Evolutionary conservation across 1,140 invertebrate species (phyloP).

Genomic region (Leguminivora glycinivorella): DNA sequence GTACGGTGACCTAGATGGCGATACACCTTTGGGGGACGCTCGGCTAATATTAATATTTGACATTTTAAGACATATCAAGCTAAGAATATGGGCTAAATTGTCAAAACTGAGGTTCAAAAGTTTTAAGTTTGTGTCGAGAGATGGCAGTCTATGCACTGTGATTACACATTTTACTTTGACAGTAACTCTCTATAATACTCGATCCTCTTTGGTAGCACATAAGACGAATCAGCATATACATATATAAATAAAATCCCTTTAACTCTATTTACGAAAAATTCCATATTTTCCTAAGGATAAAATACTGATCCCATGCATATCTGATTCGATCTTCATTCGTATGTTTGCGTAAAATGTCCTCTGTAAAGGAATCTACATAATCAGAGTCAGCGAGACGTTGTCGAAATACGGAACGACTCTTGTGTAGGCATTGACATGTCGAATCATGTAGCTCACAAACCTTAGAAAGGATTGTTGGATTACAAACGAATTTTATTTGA

Average conservation of each 20-base stretch:
- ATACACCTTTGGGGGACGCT: no score
- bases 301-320: conserved; percentile 63
- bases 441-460: conserved; percentile 30
- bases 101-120: no score
- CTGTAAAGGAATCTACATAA: conserved; percentile 60
- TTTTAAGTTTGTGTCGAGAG: no score
- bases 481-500: neutral
- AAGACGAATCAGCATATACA: conserved; percentile 22
- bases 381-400: conserved; percentile 59
- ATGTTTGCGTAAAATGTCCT: conserved; percentile 63
- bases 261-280: conserved; percentile 49
- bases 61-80: no score
- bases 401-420: conserved; percentile 52
- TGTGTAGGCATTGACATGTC: conserved; percentile 39
- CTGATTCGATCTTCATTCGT: conserved; percentile 62
- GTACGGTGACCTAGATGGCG: no score
- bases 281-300: conserved; percentile 51
- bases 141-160: no score
- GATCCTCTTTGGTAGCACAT: conserved; percentile 9
- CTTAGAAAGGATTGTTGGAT: conserved; percentile 6
- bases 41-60: no score
- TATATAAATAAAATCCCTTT: conserved; percentile 39
- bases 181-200: no score
- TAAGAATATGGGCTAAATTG: no score
- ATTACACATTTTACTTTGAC: no score